A percentile compares a stretch with the other conserved stretches of the same genome.
Evolutionary conservation across 2,113 vertebrate species (phyloP).

Genomic region (Thalassarche chlororhynchos): DNA sequence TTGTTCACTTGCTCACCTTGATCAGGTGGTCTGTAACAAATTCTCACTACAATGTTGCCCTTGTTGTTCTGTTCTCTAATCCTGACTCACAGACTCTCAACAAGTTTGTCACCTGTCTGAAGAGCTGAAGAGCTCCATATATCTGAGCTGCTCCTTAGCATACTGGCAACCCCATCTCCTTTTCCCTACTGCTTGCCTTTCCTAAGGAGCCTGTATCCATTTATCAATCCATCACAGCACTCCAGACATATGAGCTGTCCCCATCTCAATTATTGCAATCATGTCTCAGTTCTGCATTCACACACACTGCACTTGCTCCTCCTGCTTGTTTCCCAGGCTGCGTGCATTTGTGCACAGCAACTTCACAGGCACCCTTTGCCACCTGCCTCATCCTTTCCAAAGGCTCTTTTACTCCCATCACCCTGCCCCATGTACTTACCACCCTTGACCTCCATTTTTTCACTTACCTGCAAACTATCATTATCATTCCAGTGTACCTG

Average conservation of each 20-base stretch:
- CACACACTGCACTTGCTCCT: background rate
- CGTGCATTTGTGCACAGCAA: background rate
- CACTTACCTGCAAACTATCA: background rate
- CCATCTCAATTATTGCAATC: background rate
- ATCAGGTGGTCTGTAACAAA: background rate
- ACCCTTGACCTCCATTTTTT: background rate
- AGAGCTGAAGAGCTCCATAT: background rate
- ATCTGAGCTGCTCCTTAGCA: background rate
- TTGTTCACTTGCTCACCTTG: background rate
- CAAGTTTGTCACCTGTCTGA: background rate
- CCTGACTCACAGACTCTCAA: background rate
- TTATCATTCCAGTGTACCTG: background rate
- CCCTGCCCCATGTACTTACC: background rate
- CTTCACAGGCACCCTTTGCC: background rate
- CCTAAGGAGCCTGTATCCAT: background rate
- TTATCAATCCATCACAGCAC: background rate
- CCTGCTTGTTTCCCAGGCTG: background rate
- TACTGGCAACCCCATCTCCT: background rate
- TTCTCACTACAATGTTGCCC: background rate
- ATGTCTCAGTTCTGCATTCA: background rate
- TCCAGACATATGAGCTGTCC: background rate
- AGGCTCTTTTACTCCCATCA: background rate
- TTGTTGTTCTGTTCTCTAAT: background rate
- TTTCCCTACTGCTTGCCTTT: background rate
- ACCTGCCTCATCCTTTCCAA: background rate